phyloP scores from a whole-genome alignment of 2,888 invertebrate species.

The Nymphalis urticae region DNA sequence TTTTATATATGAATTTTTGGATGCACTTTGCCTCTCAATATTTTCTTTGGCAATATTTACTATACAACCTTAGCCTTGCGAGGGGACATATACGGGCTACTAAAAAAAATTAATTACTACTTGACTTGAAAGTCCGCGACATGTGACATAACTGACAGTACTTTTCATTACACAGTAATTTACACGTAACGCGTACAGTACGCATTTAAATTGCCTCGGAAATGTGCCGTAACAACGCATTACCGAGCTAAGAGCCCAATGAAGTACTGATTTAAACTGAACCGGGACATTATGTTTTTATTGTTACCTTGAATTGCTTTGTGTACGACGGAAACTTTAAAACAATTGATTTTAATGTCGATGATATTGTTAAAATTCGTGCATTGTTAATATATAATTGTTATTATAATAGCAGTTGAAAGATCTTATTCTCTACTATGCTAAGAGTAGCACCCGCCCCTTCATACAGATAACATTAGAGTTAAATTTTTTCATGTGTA shows the following conservation, averaged over 20 bases:
- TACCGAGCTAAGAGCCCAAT: slow-evolving; percentile 24
- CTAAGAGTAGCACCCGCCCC: too few species aligned
- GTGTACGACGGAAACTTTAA: neutral
- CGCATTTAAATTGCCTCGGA: slow-evolving; percentile 18
- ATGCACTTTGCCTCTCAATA: too few species aligned
- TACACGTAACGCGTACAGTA: slow-evolving; percentile 16
- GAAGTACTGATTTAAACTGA: slow-evolving; percentile 20
- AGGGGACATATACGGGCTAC: too few species aligned
- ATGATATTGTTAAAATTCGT: neutral
- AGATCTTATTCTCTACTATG: too few species aligned
- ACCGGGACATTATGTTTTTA: slow-evolving; percentile 5
- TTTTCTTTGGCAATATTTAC: too few species aligned
- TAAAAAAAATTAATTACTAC: too few species aligned
- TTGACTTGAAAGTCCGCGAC: too few species aligned
- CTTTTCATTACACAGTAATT: slow-evolving; percentile 9
- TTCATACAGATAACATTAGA: too few species aligned
- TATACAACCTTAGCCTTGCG: too few species aligned
- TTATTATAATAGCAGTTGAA: too few species aligned
- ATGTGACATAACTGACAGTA: neutral
- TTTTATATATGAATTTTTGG: too few species aligned
- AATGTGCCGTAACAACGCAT: slow-evolving; percentile 28
- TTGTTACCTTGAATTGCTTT: neutral
- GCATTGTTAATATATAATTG: neutral
- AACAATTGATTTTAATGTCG: neutral
- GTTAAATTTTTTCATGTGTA: too few species aligned